Evolutionary conservation across 2,888 invertebrate genomes (phyloP).

Genomic region (Torymus aiolomorphi): DNA sequence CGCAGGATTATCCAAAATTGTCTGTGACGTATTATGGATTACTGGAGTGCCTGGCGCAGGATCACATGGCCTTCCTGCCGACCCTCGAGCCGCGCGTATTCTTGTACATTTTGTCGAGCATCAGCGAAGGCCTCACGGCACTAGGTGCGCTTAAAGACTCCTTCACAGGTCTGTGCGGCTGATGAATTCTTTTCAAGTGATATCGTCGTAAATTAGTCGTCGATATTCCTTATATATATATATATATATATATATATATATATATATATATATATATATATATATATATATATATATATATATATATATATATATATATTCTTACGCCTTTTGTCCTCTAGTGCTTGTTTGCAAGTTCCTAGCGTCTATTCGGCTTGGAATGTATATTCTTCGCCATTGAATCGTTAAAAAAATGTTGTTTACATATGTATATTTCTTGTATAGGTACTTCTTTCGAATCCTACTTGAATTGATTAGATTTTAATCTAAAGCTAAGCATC

Average conservation of each 20-base stretch:
- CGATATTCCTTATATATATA: too few relatives aligned
- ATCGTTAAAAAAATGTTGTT: constrained; percentile 33
- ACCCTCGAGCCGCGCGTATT: constrained; percentile 96
- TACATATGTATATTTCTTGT: constrained; percentile 3
- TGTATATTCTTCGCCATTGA: constrained; percentile 58
- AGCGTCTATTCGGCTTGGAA: constrained; percentile 65
- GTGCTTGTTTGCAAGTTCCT: constrained; percentile 49
- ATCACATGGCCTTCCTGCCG: constrained; percentile 97
- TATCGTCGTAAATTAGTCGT: constrained; percentile 53
- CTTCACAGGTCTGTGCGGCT: constrained; percentile 80
- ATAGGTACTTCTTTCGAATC: too few relatives aligned
- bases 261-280: too few relatives aligned
- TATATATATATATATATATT: too few relatives aligned
- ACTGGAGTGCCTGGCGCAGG: constrained; percentile 95
- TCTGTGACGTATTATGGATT: constrained; percentile 97
- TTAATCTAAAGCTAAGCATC: not conserved
- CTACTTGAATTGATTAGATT: constrained; percentile 7
- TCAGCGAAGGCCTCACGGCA: constrained; percentile 97
- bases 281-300: too few relatives aligned
- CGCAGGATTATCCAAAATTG: constrained; percentile 96
- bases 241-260: too few relatives aligned
- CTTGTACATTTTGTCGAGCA: constrained; percentile 95
- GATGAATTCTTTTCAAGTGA: constrained; percentile 61
- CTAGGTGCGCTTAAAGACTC: constrained; percentile 86
- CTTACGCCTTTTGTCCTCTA: constrained; percentile 54